Base-by-base conservation (phyloP, 2,113 vertebrate species). In the Chunga burmeisteri region DNA sequence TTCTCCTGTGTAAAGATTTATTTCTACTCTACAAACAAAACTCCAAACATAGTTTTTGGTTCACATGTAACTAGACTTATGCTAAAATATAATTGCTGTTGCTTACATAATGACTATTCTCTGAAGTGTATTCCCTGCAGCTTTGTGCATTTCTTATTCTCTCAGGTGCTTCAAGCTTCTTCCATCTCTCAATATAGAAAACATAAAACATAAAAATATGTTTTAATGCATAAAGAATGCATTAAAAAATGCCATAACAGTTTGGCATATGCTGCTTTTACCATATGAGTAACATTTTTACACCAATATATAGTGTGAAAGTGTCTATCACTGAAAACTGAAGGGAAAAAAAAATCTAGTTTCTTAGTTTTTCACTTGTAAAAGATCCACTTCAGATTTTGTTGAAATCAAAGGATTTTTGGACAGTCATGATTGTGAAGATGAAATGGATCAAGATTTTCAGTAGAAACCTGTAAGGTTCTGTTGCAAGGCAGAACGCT, bases 41-140 rank as follows among this genome's bases (percentile, higher is more conserved):
- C 36, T 93, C 26, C 73, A 47, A 85, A 42, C 47, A 68, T 32
- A 63, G 27, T 13, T 92, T 90, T 78, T 86, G 38, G 52, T 90
- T 93, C 47, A 88, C 27, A 92, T 73, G 30, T 78, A 95, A 73
- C 52, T 50, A 88, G 38, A 62, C 13, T 77, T 71, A 40, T 59
- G 21, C 32, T 90, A 86, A 94, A 93, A 71, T 86, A 80, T 73
- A 94, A 86, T 93, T 92, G 49, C 38, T 72, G 30, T 61, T 93
- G 13, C 74, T 95, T 83, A 66, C 12, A 55, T 92, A 90, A 93
- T 78, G 42, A 34, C 72, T 90, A 7, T 74, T 88, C 80, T 92
- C 80, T 93, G 81, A 83, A 65, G 38, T 71, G 9, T 82, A 47
- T 75, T 93, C 87, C 72, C 82, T 78, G 68, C 40, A 86, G 82